A percentile compares a stretch with the other conserved stretches of the same genome.
phyloP scores from a whole-genome alignment of 1,140 invertebrate genomes.

The Anoplolepis gracilipes region DNA sequence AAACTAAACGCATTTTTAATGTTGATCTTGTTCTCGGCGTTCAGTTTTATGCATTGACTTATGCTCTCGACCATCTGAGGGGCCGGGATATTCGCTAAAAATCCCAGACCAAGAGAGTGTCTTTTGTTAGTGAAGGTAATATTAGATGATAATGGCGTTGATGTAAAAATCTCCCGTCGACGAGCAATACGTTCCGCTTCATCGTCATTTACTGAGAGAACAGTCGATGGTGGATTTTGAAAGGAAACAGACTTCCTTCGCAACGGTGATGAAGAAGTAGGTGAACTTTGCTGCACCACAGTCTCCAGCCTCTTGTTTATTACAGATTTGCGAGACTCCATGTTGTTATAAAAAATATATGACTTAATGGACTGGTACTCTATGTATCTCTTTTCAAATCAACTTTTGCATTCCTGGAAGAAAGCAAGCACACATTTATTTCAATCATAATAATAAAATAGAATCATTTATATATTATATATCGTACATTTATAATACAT shows the following conservation, averaged over 20 bases:
- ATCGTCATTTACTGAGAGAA: slow-evolving; percentile 81
- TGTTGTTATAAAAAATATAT: slow-evolving; percentile 11
- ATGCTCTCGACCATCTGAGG: slow-evolving; percentile 86
- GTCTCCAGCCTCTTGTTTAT: slow-evolving; percentile 42
- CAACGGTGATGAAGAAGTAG: slow-evolving; percentile 65
- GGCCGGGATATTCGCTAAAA: slow-evolving; percentile 73
- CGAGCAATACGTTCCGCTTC: slow-evolving; percentile 79
- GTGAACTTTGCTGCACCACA: neutral
- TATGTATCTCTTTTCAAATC: neutral
- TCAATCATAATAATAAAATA: neutral
- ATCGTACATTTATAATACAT: neutral
- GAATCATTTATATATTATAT: neutral
- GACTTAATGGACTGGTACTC: neutral
- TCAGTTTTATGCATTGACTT: slow-evolving; percentile 88
- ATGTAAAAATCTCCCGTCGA: slow-evolving; percentile 64
- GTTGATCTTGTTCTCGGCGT: slow-evolving; percentile 92
- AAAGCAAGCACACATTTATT: neutral
- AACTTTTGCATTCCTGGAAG: neutral
- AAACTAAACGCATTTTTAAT: slow-evolving; percentile 94
- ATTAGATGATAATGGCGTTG: slow-evolving; percentile 12
- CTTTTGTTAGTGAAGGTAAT: slow-evolving; percentile 63
- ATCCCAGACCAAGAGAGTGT: slow-evolving; percentile 76
- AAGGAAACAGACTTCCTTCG: slow-evolving; percentile 72
- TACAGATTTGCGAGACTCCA: slow-evolving; percentile 59
- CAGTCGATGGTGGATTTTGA: neutral